Percentiles rank a stretch among this genome's conserved stretches.
phyloP scores from a whole-genome alignment of 2,797 vertebrate species.

The Chanos chanos region DNA sequence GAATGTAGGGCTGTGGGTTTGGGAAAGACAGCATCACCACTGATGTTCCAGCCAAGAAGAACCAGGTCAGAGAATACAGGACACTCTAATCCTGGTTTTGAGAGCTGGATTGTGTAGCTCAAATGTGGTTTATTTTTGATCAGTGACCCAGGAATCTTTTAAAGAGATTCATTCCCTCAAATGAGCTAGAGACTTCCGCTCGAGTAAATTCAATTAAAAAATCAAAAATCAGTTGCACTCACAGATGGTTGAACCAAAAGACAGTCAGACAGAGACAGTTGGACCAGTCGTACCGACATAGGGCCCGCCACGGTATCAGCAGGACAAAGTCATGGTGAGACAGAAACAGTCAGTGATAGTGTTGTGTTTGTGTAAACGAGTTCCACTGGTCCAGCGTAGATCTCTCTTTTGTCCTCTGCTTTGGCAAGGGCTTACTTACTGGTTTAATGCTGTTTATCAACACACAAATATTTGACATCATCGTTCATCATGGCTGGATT shows the following conservation, averaged over 20 bases:
- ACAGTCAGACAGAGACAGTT: too few relatives aligned
- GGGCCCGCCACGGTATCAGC: too few relatives aligned
- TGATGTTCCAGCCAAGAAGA: not conserved
- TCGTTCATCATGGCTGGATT: not conserved
- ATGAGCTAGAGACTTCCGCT: not conserved
- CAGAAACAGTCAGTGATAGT: too few relatives aligned
- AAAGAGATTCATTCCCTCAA: not conserved
- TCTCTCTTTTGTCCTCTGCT: too few relatives aligned
- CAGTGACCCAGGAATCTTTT: not conserved
- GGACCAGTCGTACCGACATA: too few relatives aligned
- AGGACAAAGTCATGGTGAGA: too few relatives aligned
- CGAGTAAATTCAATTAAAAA: too few relatives aligned
- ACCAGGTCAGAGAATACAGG: not conserved
- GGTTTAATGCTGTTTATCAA: not conserved
- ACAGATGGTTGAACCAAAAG: too few relatives aligned
- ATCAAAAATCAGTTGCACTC: too few relatives aligned
- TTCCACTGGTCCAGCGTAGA: too few relatives aligned
- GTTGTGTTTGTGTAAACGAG: too few relatives aligned
- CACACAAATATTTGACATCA: not conserved
- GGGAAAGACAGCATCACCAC: slow-evolving; percentile 36
- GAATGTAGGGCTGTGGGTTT: not conserved
- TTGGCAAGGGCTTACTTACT: too few relatives aligned
- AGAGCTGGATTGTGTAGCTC: slow-evolving; percentile 43
- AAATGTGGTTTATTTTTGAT: not conserved
- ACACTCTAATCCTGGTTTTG: slow-evolving; percentile 31